Evolutionary conservation across 2,888 invertebrate species (phyloP), one percentile per base, ranked within the genome.

Genomic region (Margaritifera margaritifera): DNA sequence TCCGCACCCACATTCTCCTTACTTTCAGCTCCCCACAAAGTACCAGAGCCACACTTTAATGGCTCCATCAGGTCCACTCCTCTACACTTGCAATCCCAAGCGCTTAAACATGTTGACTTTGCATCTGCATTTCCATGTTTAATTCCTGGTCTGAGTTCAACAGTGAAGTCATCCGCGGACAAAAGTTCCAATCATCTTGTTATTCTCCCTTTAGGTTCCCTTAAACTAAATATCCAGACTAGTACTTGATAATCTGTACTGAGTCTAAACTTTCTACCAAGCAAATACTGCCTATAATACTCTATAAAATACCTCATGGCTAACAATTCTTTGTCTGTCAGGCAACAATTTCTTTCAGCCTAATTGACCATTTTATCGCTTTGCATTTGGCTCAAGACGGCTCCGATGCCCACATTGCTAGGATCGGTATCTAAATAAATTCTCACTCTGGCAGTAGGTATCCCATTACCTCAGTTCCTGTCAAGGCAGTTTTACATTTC

Each of bases 291-390:
- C 22, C 61, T 18, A 18, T 61, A 61, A 61, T 50, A 31, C 42
- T 61, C 61, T 61, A 61, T 50, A 61, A 61, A 61, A 50, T 61
- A 50, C 19, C 50, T 27, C n/a, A 61, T 50, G 20, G 61, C 42
- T 61, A 50, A 50, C 5, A 61, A 50, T 50, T 61, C 61, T 22
- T 61, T 61, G 61, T 61, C 61, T 19, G 50, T 61, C 20, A 42
- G 1, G 31, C 60, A 50, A n/a, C 31, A 61, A 50, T 61, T 61
- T 50, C 27, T 1, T 31, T 61, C 50, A 42, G 61, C 50, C 31
- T 50, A 31, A 2, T 20, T 27, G n/a, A 50, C 11, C 1, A 1
- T 1, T 22, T 42, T 61, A 1, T 15, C n/a, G n/a, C 61, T 50
- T 50, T 61, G 61, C 4, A 61, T 31, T 31, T 61, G 61, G 31